Percentiles rank a stretch among this genome's conserved stretches.
These are phyloP conservation scores for Bergia puertoricense DNA, from an alignment of 92 coral and sea anemone species.

Conservation along the genomic window DNA sequence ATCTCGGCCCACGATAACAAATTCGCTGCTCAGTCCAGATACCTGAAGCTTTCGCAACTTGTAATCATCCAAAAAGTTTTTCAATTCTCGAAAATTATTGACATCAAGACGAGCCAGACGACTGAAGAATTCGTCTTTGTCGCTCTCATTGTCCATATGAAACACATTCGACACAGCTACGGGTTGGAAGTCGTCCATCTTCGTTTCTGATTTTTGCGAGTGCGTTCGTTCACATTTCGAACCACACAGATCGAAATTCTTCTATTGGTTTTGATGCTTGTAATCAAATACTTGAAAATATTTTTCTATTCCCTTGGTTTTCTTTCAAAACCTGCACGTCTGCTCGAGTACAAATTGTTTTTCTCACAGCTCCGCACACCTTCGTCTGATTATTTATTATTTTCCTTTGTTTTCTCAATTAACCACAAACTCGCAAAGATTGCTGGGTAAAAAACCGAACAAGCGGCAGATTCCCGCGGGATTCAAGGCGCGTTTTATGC, in stretches of 20 bases:
- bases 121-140: constrained; percentile 62
- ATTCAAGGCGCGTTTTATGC: too few species aligned
- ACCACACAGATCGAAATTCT: not conserved
- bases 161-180: constrained; percentile 69
- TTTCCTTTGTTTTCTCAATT: constrained; percentile 17
- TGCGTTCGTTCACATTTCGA: not conserved
- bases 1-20: constrained; percentile 80
- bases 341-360: not conserved
- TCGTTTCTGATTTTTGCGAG: not conserved
- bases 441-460: constrained; percentile 10
- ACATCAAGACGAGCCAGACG: constrained; percentile 78
- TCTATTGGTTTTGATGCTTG: not conserved
- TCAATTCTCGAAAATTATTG: constrained; percentile 56
- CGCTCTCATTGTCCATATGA: constrained; percentile 64
- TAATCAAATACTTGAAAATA: not conserved
- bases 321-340: not conserved
- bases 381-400: not conserved
- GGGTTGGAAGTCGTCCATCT: constrained; percentile 34
- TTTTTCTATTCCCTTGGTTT: not conserved
- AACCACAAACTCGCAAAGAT: not conserved
- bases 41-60: constrained; percentile 77
- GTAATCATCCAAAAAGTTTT: constrained; percentile 67
- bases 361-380: too few species aligned
- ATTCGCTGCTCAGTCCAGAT: constrained; percentile 73
- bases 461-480: not conserved